These are phyloP conservation scores for Troglohyphantes excavatus DNA, from an alignment of 2,888 invertebrate genomes.

Conservation along the genomic window DNA sequence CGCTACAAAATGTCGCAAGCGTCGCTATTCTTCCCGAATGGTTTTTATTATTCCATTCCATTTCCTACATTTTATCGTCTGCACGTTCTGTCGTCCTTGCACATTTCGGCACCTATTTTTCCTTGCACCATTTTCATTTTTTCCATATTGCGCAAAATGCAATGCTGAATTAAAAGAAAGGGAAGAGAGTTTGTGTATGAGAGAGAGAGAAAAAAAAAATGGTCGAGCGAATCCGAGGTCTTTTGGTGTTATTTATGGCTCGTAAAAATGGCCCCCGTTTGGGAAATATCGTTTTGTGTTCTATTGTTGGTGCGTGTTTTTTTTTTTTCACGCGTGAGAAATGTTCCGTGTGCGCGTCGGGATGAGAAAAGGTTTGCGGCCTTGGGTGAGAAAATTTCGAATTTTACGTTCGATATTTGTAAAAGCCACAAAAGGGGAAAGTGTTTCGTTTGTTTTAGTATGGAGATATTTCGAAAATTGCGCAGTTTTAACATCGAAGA, in stretches of 20 bases:
- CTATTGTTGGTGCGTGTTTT: constrained; percentile 53
- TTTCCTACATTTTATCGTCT: constrained; percentile 59
- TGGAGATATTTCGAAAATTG: neutral
- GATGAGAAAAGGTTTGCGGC: constrained; percentile 62
- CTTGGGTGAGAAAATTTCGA: constrained; percentile 51
- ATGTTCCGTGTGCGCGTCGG: constrained; percentile 25
- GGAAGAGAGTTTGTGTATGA: no score
- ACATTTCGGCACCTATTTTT: constrained; percentile 5
- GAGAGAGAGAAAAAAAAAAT: constrained; percentile 26
- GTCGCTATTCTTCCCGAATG: constrained; percentile 33
- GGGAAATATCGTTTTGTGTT: constrained; percentile 38
- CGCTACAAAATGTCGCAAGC: constrained; percentile 41
- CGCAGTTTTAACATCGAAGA: neutral
- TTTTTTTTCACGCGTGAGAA: constrained; percentile 47
- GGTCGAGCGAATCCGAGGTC: constrained; percentile 38
- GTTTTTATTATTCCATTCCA: constrained; percentile 23
- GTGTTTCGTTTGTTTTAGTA: neutral
- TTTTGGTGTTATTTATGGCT: constrained; percentile 68
- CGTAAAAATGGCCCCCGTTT: constrained; percentile 56
- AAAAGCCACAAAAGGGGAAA: neutral
- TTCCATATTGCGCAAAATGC: constrained; percentile 55
- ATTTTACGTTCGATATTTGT: constrained; percentile 12
- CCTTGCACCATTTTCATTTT: constrained; percentile 2
- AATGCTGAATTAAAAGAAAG: constrained; percentile 39
- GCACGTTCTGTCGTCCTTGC: constrained; percentile 46